Percentiles rank a stretch among this genome's conserved stretches.
Evolutionary conservation across 2,797 vertebrate genomes (phyloP).

Genomic region (Enteromius trimaculatus): DNA sequence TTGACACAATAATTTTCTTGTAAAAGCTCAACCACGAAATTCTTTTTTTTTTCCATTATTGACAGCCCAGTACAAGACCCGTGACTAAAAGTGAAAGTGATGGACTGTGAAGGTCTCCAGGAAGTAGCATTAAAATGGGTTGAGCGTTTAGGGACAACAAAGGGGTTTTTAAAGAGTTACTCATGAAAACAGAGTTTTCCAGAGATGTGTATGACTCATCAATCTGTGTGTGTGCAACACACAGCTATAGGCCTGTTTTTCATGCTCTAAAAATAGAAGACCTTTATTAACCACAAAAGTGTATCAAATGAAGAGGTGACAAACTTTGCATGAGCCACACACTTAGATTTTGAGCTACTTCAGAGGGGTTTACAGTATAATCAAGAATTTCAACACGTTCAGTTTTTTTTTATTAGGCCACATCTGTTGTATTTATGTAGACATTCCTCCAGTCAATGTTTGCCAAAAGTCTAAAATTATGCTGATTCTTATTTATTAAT

Average conservation of each 20-base stretch:
- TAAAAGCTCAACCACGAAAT: conserved; percentile 7
- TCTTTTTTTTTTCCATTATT: conserved; percentile 1
- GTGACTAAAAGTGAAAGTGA: conserved; percentile 56
- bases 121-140: background rate
- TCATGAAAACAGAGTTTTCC: conserved; percentile 39
- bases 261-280: conserved; percentile 31
- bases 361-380: background rate
- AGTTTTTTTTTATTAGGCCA: background rate
- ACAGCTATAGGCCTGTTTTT: conserved; percentile 7
- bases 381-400: too few species aligned
- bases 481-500: background rate
- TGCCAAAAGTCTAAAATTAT: background rate
- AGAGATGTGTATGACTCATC: conserved; percentile 18
- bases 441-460: background rate
- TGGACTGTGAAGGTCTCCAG: conserved; percentile 29
- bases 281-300: conserved; percentile 37
- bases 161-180: conserved; percentile 45
- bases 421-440: background rate
- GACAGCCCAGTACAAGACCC: background rate
- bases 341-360: background rate
- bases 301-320: background rate
- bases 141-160: conserved; percentile 2
- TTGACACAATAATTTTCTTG: background rate
- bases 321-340: background rate
- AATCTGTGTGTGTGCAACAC: conserved; percentile 15